Evolutionary conservation across 30 jellyfish, hydroid and myxozoan genomes (phyloP), one percentile per base, ranked within the genome.

Genomic region (Mastigias papua): DNA sequence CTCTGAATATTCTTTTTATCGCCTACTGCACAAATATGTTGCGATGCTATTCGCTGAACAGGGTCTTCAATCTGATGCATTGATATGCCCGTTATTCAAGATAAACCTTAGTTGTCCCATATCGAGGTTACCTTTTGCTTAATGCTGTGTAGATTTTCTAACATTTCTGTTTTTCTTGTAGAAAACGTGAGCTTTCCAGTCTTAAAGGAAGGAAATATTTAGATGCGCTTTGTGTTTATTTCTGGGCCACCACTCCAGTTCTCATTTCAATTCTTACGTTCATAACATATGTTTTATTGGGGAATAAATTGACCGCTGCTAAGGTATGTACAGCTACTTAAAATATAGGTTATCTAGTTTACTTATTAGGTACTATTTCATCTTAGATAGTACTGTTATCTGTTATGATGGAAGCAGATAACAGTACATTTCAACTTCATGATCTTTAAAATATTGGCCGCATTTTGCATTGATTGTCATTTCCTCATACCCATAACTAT

Each of bases 161-260:
- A 66, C 10, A 26, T 80, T 65, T n/a, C 34, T 68, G 11, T 20
- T 37, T 21, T 69, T 21, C 48, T 80, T 81, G 31, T 70, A 96
- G 99, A 68, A 48, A 67, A 20, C 88, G 73, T 26, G 99, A 96
- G 73, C 81, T 96, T 54, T 57, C 72, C 17, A 70, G 96, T 79
- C 85, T 96, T 37, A 92, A 91, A 80, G 98, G 98, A 23, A 62
- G 97, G 28, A 96, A 96, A 74, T 96, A 96, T 50, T 65, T 96
- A 58, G 99, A 91, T 70, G 99, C 99, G 35, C 80, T 92, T 83
- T 96, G 99, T 84, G 99, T 96, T 48, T 91, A 87, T 60, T 96
- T 96, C 82, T 96, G 99, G 99, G 99, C 99, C 3, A 81, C 98
- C 22, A 87, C 99, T 29, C 98, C 99, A 1, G 97, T 91, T 28